phyloP scores from a whole-genome alignment of 1,140 invertebrate genomes.

The Dendrolimus kikuchii region DNA sequence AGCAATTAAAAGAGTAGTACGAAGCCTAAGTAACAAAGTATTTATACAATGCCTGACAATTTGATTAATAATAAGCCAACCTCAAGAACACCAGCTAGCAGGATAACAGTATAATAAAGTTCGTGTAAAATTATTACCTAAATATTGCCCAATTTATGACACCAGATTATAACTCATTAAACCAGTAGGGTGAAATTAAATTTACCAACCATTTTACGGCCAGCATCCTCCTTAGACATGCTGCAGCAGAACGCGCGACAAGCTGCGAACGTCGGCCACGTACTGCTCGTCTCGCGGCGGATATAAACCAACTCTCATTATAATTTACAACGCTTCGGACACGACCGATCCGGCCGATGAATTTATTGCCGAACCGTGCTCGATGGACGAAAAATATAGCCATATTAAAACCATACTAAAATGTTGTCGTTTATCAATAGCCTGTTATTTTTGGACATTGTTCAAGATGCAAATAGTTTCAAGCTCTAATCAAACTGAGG shows the following conservation, averaged over 20 bases:
- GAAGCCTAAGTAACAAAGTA: no score
- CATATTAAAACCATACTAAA: conserved; percentile 44
- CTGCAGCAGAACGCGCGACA: background rate
- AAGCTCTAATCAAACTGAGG: no score
- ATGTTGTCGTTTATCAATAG: conserved; percentile 13
- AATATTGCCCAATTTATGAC: conserved; percentile 24
- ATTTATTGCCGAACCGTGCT: conserved; percentile 55
- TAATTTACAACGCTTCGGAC: conserved; percentile 54
- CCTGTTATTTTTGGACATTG: conserved; percentile 8
- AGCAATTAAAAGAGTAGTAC: no score
- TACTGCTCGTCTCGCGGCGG: conserved; percentile 10
- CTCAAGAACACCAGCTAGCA: no score
- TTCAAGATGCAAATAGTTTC: no score
- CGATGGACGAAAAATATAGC: conserved; percentile 43
- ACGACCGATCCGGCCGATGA: conserved; percentile 44
- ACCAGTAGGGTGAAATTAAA: conserved; percentile 63
- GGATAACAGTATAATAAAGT: no score
- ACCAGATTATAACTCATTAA: conserved; percentile 35
- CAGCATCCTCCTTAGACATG: conserved; percentile 45
- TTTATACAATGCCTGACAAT: no score
- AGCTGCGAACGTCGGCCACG: background rate
- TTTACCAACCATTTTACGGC: conserved; percentile 56
- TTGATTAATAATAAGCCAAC: no score
- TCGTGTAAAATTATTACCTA: background rate
- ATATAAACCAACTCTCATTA: conserved; percentile 59